A percentile compares a stretch with the other conserved stretches of the same genome.
Evolutionary conservation across 2,113 vertebrate species (phyloP).

Genomic region (Cricetomys ansorgei): DNA sequence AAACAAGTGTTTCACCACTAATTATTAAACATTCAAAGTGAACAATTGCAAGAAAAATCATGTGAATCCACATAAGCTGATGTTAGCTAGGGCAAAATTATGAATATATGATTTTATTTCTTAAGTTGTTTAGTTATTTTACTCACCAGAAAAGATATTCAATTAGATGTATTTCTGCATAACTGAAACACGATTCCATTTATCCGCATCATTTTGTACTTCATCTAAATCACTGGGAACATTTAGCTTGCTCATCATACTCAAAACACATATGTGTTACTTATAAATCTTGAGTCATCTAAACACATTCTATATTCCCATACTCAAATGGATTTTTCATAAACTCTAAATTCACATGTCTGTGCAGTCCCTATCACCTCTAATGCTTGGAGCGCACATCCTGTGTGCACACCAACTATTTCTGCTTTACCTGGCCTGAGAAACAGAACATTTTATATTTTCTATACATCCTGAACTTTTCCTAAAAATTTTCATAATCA

Average conservation of each 20-base stretch:
- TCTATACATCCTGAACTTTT: neutral
- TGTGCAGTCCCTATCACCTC: fast-evolving
- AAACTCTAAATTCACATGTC: neutral
- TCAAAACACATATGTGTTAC: neutral
- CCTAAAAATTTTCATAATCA: neutral
- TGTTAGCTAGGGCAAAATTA: neutral
- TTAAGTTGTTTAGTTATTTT: neutral
- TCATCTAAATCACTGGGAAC: neutral
- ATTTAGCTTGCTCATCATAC: neutral
- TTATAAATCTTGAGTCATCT: neutral
- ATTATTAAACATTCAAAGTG: slow-evolving; percentile 11
- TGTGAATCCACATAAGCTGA: neutral
- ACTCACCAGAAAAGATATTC: neutral
- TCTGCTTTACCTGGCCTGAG: neutral
- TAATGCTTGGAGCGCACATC: neutral
- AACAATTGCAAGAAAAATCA: neutral
- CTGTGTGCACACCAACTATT: too few relatives aligned
- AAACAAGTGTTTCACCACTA: neutral
- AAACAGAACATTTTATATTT: neutral
- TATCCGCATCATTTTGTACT: neutral
- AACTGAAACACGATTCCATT: neutral
- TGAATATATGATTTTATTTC: neutral
- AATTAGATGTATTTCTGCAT: neutral
- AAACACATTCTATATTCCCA: neutral
- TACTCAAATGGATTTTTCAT: neutral